phyloP scores from a whole-genome alignment of 35 echinoderm and acorn worm genomes.

The Ophioderma brevispina region DNA sequence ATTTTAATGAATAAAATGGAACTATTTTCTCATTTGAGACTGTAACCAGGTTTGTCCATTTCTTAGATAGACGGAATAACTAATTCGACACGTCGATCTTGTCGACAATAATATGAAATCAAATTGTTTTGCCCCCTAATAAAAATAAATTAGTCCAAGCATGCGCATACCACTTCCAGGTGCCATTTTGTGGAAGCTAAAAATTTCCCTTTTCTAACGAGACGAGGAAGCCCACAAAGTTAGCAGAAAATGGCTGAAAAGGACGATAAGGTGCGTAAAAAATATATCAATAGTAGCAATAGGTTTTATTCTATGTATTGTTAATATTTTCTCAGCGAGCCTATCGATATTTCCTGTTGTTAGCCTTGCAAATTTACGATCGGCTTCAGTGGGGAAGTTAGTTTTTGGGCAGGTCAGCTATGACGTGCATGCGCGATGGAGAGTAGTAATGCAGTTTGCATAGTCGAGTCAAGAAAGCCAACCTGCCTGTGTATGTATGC shows the following conservation, averaged over 20 bases:
- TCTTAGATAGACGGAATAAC: too few relatives aligned
- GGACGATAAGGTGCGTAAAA: constrained; percentile 3
- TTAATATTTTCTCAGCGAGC: background rate
- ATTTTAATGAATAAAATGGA: too few relatives aligned
- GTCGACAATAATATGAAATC: too few relatives aligned
- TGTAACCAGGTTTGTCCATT: too few relatives aligned
- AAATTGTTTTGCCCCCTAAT: background rate
- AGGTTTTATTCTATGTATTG: constrained; percentile 21
- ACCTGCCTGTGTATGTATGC: background rate
- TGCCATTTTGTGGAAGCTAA: constrained; percentile 69
- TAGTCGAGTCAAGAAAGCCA: background rate
- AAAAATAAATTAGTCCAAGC: constrained; percentile 44
- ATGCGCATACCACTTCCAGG: constrained; percentile 72
- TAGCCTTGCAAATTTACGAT: constrained; percentile 26
- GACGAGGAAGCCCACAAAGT: constrained; percentile 23
- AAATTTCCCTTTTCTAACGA: constrained; percentile 8
- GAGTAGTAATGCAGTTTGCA: background rate
- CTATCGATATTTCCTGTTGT: background rate
- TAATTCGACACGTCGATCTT: too few relatives aligned
- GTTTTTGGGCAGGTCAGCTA: constrained; percentile 15
- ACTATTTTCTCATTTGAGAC: too few relatives aligned
- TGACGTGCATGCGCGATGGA: background rate
- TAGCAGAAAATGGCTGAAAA: constrained; percentile 28
- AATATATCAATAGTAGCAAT: constrained; percentile 13
- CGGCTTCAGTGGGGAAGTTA: constrained; percentile 19